A percentile compares a stretch with the other conserved stretches of the same genome.
phyloP scores from a whole-genome alignment of 2,888 invertebrate genomes.

The Parnassius orleans region DNA sequence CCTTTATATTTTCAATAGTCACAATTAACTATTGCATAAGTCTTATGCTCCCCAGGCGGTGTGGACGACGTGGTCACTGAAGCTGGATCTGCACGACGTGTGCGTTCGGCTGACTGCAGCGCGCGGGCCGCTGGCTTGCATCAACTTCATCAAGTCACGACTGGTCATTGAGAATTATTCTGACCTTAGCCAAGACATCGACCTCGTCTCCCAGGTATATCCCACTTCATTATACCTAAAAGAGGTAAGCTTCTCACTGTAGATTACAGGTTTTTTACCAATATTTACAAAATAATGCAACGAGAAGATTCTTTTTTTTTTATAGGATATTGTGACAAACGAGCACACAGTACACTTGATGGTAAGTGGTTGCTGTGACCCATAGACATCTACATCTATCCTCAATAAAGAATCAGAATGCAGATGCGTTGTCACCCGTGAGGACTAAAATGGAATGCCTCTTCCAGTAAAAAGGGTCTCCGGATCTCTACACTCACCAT shows the following conservation, averaged over 20 bases:
- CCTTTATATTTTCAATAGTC: too few species aligned
- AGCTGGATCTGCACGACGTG: constrained; percentile 92
- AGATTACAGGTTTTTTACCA: not conserved
- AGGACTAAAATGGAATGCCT: too few species aligned
- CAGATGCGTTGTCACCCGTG: too few species aligned
- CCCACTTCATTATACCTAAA: not conserved
- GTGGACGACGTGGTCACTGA: constrained; percentile 89
- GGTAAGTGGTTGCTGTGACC: too few species aligned
- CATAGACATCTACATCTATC: too few species aligned
- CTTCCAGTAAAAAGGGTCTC: too few species aligned
- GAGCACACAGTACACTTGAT: too few species aligned
- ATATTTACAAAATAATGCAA: not conserved
- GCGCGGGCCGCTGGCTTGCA: constrained; percentile 86
- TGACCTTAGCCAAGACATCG: constrained; percentile 94
- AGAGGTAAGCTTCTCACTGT: not conserved
- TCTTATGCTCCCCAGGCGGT: constrained; percentile 52
- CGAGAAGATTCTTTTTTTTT: not conserved
- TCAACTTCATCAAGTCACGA: constrained; percentile 95
- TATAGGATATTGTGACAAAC: too few species aligned
- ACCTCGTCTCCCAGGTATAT: constrained; percentile 92
- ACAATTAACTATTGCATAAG: too few species aligned
- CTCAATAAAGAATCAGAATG: too few species aligned
- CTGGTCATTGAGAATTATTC: constrained; percentile 92
- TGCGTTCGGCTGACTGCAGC: constrained; percentile 85
- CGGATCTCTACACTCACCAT: too few species aligned